Conservation (phyloP, 2,113 vertebrate species). For the Etheostoma spectabile region DNA sequence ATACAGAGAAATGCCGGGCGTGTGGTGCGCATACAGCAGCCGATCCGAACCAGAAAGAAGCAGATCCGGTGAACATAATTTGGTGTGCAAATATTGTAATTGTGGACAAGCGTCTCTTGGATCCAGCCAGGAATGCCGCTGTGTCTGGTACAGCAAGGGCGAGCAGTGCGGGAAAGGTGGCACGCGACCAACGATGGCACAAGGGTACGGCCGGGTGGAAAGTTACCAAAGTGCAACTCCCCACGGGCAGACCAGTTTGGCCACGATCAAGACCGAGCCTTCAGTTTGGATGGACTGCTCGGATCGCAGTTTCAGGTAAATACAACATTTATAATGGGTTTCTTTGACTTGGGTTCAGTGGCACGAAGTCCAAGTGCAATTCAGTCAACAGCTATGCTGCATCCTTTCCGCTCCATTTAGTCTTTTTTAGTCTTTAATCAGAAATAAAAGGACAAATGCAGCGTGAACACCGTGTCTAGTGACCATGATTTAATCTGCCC, state of each 20-base stretch:
- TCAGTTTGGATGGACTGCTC: conserved; percentile 67
- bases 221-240: conserved; percentile 71
- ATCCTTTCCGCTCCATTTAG: not conserved
- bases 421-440: not conserved
- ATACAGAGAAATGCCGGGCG: conserved; percentile 32
- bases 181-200: conserved; percentile 45
- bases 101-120: conserved; percentile 43
- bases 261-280: conserved; percentile 72
- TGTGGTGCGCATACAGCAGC: conserved; percentile 60
- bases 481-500: not conserved
- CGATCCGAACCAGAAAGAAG: conserved; percentile 39
- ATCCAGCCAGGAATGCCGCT: conserved; percentile 60
- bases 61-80: conserved; percentile 20
- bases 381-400: not conserved
- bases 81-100: conserved; percentile 70
- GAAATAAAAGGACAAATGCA: conserved; percentile 30
- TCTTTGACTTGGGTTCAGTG: not conserved
- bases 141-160: conserved; percentile 51
- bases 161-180: conserved; percentile 45
- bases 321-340: not conserved
- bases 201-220: conserved; percentile 69
- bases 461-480: not conserved
- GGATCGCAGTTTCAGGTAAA: conserved; percentile 73
- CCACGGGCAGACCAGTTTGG: conserved; percentile 53
- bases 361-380: not conserved